Conservation (phyloP, 2,113 vertebrate genomes). For the Syngnathus floridae region DNA sequence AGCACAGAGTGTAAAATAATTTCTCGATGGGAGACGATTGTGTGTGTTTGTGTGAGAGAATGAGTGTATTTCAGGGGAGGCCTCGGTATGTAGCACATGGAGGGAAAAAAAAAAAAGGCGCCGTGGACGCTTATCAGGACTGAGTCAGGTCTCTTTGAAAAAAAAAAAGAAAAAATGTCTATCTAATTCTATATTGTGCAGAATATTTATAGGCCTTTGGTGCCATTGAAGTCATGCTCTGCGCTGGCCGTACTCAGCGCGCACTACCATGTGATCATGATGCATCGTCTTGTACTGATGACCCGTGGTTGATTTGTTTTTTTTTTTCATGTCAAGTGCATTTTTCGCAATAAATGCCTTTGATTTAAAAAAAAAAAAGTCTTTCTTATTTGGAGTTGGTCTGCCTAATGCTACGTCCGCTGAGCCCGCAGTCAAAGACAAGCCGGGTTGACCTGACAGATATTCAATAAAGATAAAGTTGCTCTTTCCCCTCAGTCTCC, state of each 20-base stretch:
- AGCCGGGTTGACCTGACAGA: background rate
- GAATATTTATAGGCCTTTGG: conserved; percentile 74
- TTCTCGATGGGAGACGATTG: conserved; percentile 33
- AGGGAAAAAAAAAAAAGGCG: conserved; percentile 33
- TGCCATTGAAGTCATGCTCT: conserved; percentile 64
- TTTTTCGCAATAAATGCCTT: conserved; percentile 81
- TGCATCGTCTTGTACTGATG: conserved; percentile 76
- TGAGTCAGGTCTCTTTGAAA: conserved; percentile 17
- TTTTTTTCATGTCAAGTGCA: conserved; percentile 75
- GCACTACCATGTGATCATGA: conserved; percentile 72
- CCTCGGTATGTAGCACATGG: conserved; percentile 59
- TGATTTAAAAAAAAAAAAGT: conserved; percentile 58
- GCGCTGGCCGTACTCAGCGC: conserved; percentile 54
- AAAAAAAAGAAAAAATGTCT: conserved; percentile 43
- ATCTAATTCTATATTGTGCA: conserved; percentile 74
- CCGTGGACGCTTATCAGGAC: conserved; percentile 25
- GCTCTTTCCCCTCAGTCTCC: conserved; percentile 6
- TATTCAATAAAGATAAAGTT: conserved; percentile 13
- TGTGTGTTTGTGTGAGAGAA: conserved; percentile 27
- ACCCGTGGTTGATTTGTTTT: conserved; percentile 69
- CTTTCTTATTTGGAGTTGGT: background rate
- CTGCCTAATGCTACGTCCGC: background rate
- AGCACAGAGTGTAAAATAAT: background rate
- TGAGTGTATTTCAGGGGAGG: conserved; percentile 11
- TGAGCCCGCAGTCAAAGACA: conserved; percentile 1